phyloP scores from a whole-genome alignment of 1,140 invertebrate genomes.

The Lutraria rhynchaena region DNA sequence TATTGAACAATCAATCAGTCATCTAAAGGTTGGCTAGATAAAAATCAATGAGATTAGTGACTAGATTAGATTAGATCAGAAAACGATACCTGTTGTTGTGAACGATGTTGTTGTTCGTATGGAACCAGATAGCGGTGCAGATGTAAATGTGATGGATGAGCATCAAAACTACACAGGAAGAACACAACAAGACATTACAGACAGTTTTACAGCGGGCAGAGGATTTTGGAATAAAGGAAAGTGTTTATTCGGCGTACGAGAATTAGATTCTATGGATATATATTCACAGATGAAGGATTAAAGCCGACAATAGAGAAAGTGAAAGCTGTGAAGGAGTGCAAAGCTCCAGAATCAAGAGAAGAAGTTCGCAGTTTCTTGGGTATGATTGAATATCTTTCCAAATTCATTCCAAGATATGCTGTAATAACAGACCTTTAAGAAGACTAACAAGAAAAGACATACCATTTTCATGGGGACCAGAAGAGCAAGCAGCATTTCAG shows the following conservation, averaged over 20 bases:
- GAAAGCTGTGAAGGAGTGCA: slow-evolving; percentile 57
- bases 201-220: slow-evolving; percentile 55
- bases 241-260: slow-evolving; percentile 58
- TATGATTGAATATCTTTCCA: slow-evolving; percentile 64
- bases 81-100: too few relatives aligned
- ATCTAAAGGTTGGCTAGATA: slow-evolving; percentile 3
- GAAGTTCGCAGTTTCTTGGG: slow-evolving; percentile 66
- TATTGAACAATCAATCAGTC: background rate
- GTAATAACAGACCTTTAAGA: slow-evolving; percentile 63
- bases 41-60: slow-evolving; percentile 5
- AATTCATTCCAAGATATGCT: slow-evolving; percentile 70
- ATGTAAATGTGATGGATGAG: too few relatives aligned
- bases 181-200: slow-evolving; percentile 65
- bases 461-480: slow-evolving; percentile 60
- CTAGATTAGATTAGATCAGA: too few relatives aligned
- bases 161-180: too few relatives aligned
- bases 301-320: slow-evolving; percentile 66
- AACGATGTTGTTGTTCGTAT: too few relatives aligned
- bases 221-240: slow-evolving; percentile 62
- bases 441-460: slow-evolving; percentile 62
- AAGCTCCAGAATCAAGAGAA: slow-evolving; percentile 61
- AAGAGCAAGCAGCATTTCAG: slow-evolving; percentile 63
- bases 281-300: slow-evolving; percentile 62
- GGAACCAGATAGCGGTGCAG: too few relatives aligned
- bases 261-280: slow-evolving; percentile 65